Base-by-base conservation (phyloP, 1,140 invertebrate species). In the Doryteuthis pealeii region DNA sequence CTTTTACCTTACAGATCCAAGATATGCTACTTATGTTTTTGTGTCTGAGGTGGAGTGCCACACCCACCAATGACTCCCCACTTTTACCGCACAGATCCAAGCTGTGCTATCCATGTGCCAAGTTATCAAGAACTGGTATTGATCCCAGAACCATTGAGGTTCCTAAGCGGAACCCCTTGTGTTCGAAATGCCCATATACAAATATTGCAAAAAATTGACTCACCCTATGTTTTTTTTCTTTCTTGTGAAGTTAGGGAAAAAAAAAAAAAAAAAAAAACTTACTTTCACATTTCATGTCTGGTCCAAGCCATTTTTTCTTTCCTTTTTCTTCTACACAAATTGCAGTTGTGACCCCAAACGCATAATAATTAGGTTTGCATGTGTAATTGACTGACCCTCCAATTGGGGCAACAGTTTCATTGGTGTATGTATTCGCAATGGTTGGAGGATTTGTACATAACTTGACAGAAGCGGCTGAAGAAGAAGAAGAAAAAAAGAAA, bases 221-320 rank as follows among this genome's bases (percentile, higher is more conserved):
- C n/a, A n/a, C n/a, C n/a, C n/a, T n/a, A n/a, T n/a, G n/a, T n/a
- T n/a, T 40, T 40, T 40, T 40, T 40, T 40, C 10, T 40, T 40
- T 40, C 3, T 5, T 40, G 10, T 40, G 35, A 40, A n/a, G n/a
- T n/a, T n/a, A n/a, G n/a, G 45, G 22, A 49, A 22, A 49, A 49
- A 22, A 49, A 49, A 49, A 12, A 49, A 62, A 28, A 62, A 6
- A 28, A 6, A 62, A 22, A 22, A 22, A 62, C 54, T 62, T 62
- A 62, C 54, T 62, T 62, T 62, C 54, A 28, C 54, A 62, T 22
- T 5, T 62, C 54, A 62, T 62, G 54, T 62, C 54, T 6, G 54
- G 54, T 14, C 54, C 54, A 62, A 62, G 10, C 54, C 54, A 62
- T 6, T 28, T 22, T 62, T 5, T 22, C 18, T 22, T 22, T 22